Percentiles rank a stretch among this genome's conserved stretches.
Conservation (phyloP, 1,140 invertebrate genomes). For the Tribolium madens region DNA sequence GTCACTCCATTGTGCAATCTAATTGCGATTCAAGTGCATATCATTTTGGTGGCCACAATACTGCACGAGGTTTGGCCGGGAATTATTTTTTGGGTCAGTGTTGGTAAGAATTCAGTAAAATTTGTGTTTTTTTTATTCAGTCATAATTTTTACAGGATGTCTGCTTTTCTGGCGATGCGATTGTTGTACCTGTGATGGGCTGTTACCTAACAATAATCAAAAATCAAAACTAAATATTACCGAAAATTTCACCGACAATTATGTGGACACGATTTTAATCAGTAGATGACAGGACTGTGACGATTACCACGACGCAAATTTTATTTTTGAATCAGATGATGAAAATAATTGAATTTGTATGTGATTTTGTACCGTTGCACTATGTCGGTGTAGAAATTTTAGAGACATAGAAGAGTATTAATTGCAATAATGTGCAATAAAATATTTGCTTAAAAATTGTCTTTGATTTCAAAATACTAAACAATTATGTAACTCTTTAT, state of each 20-base stretch:
- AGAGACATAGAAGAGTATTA: not conserved
- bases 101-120: constrained; percentile 12
- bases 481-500: not conserved
- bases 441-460: constrained; percentile 17
- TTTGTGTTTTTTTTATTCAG: too few species aligned
- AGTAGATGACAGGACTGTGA: constrained; percentile 38
- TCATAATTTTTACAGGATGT: constrained; percentile 4
- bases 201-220: constrained; percentile 12
- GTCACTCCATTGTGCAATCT: constrained; percentile 9
- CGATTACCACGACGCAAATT: constrained; percentile 31
- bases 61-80: constrained; percentile 27
- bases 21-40: constrained; percentile 14
- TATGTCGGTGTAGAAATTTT: not conserved
- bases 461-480: not conserved
- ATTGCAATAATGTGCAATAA: constrained; percentile 28
- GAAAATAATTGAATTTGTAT: constrained; percentile 33
- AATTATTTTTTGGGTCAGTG: constrained; percentile 33
- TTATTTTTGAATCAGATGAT: constrained; percentile 37
- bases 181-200: constrained; percentile 45
- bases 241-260: constrained; percentile 12
- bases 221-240: constrained; percentile 29
- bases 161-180: constrained; percentile 40
- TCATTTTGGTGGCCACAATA: constrained; percentile 19
- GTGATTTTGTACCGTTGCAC: constrained; percentile 13
- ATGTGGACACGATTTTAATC: constrained; percentile 39